phyloP scores from a whole-genome alignment of 1,140 invertebrate species.

The Meloidogyne chitwoodi region DNA sequence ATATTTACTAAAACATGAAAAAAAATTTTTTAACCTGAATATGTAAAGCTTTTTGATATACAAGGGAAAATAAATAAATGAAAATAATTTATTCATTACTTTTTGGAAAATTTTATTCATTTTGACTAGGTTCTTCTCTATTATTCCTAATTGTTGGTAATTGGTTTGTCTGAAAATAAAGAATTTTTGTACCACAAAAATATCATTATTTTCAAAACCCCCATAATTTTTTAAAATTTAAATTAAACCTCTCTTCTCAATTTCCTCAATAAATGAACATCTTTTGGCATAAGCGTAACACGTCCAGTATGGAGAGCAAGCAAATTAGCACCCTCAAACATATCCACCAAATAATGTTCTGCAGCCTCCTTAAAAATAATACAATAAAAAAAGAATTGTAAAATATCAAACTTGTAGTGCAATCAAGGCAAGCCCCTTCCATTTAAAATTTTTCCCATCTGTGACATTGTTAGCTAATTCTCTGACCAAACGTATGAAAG shows the following conservation, averaged over 20 bases:
- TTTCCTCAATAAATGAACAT: not conserved
- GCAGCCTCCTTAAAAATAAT: not conserved
- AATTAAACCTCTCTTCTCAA: not conserved
- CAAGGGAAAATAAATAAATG: no score
- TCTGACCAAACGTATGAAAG: conserved; percentile 1
- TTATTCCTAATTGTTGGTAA: not conserved
- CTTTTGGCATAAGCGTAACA: not conserved
- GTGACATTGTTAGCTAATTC: not conserved
- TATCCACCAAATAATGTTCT: not conserved
- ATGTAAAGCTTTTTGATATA: no score
- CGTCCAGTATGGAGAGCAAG: not conserved
- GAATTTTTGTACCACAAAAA: no score
- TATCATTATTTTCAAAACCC: no score
- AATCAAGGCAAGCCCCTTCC: not conserved
- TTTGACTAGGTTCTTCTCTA: not conserved
- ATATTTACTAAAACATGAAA: no score
- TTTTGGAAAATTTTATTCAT: no score
- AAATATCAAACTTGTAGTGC: not conserved
- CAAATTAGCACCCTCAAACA: conserved; percentile 1
- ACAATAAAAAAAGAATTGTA: not conserved
- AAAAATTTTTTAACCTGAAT: no score
- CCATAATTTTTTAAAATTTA: not conserved
- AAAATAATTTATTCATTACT: no score
- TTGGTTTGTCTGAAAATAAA: not conserved
- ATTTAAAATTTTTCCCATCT: not conserved